These are phyloP conservation scores for Centropus bengalensis DNA, from an alignment of 2,113 vertebrate species.

Conservation along the genomic window DNA sequence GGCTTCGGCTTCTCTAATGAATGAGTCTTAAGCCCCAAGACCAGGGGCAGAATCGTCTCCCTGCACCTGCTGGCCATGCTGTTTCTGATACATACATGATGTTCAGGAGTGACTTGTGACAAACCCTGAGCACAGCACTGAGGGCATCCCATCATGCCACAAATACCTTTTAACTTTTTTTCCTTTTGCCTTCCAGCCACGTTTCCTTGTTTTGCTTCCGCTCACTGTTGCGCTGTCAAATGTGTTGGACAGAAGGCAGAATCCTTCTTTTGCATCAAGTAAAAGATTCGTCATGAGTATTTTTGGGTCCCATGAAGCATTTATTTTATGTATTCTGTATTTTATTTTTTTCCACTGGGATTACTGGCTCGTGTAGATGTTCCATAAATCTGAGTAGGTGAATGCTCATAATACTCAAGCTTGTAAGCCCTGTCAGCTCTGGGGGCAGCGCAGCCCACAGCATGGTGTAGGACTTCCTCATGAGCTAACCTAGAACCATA, in stretches of 20 bases:
- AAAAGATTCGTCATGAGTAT: rapidly evolving
- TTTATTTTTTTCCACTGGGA: neutral
- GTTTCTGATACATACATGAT: neutral
- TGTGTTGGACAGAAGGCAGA: neutral
- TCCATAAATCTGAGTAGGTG: neutral
- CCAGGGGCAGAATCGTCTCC: too few relatives aligned
- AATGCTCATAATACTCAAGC: neutral
- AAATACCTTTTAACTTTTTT: neutral
- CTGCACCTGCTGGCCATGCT: too few relatives aligned
- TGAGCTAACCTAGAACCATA: neutral
- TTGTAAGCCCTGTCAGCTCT: neutral
- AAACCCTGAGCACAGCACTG: neutral
- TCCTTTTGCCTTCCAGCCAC: rapidly evolving
- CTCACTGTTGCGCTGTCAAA: neutral
- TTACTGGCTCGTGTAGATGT: neutral
- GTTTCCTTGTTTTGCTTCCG: conserved; percentile 6
- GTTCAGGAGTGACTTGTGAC: neutral
- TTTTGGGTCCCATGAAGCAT: neutral
- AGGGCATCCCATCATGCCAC: neutral
- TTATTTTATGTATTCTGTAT: neutral
- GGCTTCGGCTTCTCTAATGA: neutral
- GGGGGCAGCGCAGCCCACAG: neutral
- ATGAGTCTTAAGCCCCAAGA: neutral
- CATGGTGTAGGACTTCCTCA: neutral
- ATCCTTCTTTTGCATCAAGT: neutral